Evolutionary conservation across 2,888 invertebrate genomes (phyloP).

Genomic region (Sinodicranocentrus sp.): DNA sequence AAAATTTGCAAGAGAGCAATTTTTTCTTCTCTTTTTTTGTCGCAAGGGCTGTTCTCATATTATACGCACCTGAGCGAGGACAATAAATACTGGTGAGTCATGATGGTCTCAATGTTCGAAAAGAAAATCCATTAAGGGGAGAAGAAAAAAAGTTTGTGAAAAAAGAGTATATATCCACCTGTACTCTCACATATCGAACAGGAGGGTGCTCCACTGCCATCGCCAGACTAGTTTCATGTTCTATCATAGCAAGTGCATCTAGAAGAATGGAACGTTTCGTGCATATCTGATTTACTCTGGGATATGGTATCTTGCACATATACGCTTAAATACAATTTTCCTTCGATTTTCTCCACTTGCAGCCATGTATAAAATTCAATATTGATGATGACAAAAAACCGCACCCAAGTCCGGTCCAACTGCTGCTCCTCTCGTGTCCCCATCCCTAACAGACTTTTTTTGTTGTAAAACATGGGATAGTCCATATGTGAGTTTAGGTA

Average conservation of each 20-base stretch:
- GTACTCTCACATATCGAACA: background rate
- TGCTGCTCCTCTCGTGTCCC: background rate
- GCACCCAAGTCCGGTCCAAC: slow-evolving; percentile 35
- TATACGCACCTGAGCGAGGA: background rate
- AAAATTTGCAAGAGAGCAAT: slow-evolving; percentile 42
- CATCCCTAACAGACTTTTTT: slow-evolving; percentile 7
- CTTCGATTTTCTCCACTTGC: slow-evolving; percentile 13
- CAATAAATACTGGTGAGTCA: too few relatives aligned
- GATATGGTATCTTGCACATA: background rate
- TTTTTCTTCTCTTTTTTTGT: background rate
- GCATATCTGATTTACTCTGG: too few relatives aligned
- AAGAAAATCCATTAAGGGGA: slow-evolving; percentile 23
- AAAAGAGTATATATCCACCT: slow-evolving; percentile 15
- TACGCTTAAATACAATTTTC: background rate
- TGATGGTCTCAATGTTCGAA: background rate
- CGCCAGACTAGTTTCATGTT: too few relatives aligned
- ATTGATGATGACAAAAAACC: slow-evolving; percentile 62
- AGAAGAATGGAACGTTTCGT: too few relatives aligned
- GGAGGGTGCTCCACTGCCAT: too few relatives aligned
- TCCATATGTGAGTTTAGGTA: too few relatives aligned
- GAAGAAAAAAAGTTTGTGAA: background rate
- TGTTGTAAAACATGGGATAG: background rate
- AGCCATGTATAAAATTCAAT: slow-evolving; percentile 51
- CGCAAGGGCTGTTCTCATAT: background rate
- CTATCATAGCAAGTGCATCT: too few relatives aligned